Evolutionary conservation across 1,140 invertebrate species (phyloP).

Genomic region (Procambarus clarkii): DNA sequence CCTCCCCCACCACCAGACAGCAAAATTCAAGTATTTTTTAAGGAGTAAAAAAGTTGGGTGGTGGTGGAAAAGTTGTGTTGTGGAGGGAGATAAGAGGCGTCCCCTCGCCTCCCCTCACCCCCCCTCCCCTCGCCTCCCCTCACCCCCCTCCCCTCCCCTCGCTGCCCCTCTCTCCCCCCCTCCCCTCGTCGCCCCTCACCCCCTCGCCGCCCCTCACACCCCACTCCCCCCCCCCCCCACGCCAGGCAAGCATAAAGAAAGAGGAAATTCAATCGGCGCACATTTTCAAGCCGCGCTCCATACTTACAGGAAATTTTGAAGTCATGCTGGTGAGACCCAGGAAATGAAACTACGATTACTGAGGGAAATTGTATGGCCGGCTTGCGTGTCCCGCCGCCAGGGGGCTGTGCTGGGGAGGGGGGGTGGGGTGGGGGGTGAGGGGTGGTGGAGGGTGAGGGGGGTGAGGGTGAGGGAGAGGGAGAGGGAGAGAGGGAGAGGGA

Average conservation of each 20-base stretch:
- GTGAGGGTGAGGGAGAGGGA: background rate
- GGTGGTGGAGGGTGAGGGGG: background rate
- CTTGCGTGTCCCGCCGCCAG: conserved; percentile 21
- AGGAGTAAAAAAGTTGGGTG: background rate
- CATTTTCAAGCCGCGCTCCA: conserved; percentile 34
- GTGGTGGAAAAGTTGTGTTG: too few relatives aligned
- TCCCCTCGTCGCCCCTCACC: too few relatives aligned
- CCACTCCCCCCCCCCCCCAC: background rate
- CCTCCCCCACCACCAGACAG: background rate
- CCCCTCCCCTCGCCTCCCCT: too few relatives aligned
- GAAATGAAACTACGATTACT: conserved; percentile 54
- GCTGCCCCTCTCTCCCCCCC: too few relatives aligned
- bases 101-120: too few relatives aligned
- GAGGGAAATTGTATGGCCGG: conserved; percentile 42
- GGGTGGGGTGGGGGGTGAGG: background rate
- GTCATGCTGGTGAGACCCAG: conserved; percentile 26
- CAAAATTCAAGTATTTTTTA: background rate
- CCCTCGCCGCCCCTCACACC: too few relatives aligned
- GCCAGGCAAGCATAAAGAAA: conserved; percentile 51
- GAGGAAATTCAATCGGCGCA: conserved; percentile 49
- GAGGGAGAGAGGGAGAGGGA: background rate
- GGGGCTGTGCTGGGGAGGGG: background rate
- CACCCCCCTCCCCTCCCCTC: too few relatives aligned
- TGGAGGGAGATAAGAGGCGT: too few relatives aligned
- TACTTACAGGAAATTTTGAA: conserved; percentile 57